A percentile compares a stretch with the other conserved stretches of the same genome.
Conservation (phyloP, 1,140 invertebrate genomes). For the Dinoponera quadriceps region DNA sequence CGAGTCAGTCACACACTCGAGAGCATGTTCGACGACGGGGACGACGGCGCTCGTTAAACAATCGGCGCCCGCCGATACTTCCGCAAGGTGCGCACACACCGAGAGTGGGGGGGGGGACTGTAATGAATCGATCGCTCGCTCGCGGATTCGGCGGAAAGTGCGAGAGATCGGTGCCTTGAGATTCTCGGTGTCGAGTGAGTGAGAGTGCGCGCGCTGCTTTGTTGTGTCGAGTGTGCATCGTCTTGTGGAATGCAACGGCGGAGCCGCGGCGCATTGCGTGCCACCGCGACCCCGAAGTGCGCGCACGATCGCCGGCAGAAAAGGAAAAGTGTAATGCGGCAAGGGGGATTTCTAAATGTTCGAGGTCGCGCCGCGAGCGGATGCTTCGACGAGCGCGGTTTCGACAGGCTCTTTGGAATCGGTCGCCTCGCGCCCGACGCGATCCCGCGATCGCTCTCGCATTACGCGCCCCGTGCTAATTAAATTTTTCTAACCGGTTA, state of each 20-base stretch:
- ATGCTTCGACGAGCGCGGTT: constrained; percentile 3
- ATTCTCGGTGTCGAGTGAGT: constrained; percentile 7
- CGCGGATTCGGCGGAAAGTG: background rate
- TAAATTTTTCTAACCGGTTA: constrained; percentile 51
- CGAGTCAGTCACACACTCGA: constrained; percentile 72
- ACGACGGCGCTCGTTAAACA: constrained; percentile 54
- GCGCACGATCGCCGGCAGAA: constrained; percentile 54
- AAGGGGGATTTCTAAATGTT: constrained; percentile 55
- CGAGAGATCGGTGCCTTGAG: constrained; percentile 1
- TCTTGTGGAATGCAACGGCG: constrained; percentile 21
- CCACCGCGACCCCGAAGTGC: constrained; percentile 19
- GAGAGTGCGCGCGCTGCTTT: constrained; percentile 36
- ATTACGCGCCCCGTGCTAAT: constrained; percentile 2
- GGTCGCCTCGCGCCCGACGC: background rate
- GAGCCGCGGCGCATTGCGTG: constrained; percentile 54
- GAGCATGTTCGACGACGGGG: constrained; percentile 62
- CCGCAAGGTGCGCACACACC: background rate
- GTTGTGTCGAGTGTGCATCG: constrained; percentile 34
- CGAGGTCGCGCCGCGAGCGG: constrained; percentile 51
- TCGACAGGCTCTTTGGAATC: constrained; percentile 9
- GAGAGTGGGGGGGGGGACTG: background rate
- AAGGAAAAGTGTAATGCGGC: constrained; percentile 32
- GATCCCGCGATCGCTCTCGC: background rate
- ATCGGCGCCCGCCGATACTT: constrained; percentile 11
- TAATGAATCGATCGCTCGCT: background rate